These are phyloP conservation scores for Micropoecilia bifurca DNA, from an alignment of 2,797 vertebrate species.

Conservation along the genomic window DNA sequence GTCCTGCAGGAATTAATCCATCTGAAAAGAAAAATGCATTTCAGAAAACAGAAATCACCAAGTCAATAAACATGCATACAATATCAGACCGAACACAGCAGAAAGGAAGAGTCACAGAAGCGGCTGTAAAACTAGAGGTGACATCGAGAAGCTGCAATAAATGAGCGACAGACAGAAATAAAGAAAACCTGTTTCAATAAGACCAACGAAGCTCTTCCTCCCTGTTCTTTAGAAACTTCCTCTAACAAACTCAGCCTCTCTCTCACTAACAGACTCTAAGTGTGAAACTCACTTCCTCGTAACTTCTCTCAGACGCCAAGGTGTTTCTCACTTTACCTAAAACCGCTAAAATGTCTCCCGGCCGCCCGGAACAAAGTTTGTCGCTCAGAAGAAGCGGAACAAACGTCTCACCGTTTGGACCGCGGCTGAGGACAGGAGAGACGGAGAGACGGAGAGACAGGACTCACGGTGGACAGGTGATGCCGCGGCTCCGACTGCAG, in stretches of 20 bases:
- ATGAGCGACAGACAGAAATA: background rate
- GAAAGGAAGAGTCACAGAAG: background rate
- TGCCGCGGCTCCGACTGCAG: constrained; percentile 23
- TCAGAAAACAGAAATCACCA: background rate
- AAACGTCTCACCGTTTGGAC: constrained; percentile 13
- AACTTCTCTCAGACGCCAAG: background rate
- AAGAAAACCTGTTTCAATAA: background rate
- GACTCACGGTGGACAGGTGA: constrained; percentile 17
- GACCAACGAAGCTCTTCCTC: constrained; percentile 32
- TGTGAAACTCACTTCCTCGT: background rate
- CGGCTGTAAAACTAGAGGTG: background rate
- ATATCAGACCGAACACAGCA: background rate
- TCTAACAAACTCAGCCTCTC: background rate
- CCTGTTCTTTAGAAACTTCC: constrained; percentile 35
- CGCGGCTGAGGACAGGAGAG: too few relatives aligned
- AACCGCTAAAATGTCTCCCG: background rate
- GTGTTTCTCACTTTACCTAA: background rate
- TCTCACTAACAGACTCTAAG: background rate
- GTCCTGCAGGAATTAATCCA: background rate
- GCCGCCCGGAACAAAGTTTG: background rate
- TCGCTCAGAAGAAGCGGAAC: background rate
- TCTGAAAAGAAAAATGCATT: background rate
- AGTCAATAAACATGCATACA: background rate
- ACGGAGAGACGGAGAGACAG: too few relatives aligned
- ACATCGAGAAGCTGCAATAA: background rate